A percentile compares a stretch with the other conserved stretches of the same genome.
Conservation (phyloP, 2,113 vertebrate species). For the Xiphorhynchus elegans region DNA sequence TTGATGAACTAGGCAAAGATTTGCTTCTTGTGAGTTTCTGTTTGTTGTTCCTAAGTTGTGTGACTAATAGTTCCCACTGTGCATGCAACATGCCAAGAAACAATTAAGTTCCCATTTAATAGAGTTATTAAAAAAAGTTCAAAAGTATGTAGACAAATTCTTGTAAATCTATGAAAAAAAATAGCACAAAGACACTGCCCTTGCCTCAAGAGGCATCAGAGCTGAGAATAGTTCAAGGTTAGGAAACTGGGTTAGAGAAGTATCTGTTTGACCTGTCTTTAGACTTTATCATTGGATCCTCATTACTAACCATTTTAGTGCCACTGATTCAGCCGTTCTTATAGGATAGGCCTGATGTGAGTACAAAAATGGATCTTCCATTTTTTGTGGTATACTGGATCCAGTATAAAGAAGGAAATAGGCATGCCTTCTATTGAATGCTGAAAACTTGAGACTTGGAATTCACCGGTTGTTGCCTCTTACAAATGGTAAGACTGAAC, state of each 20-base stretch:
- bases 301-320: not conserved
- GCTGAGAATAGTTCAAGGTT: not conserved
- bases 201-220: not conserved
- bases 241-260: not conserved
- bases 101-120: not conserved
- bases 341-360: not conserved
- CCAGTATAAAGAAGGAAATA: not conserved
- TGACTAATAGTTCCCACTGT: not conserved
- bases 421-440: not conserved
- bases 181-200: not conserved
- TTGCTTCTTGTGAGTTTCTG: constrained; percentile 87
- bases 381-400: not conserved
- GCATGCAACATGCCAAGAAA: not conserved
- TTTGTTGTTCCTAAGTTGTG: not conserved
- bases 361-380: not conserved
- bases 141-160: not conserved
- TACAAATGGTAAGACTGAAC: not conserved
- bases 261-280: not conserved
- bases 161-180: not conserved
- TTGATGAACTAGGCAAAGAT: constrained; percentile 92
- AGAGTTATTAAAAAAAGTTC: not conserved
- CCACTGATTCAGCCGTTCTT: not conserved
- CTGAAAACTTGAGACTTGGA: not conserved
- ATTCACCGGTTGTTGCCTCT: not conserved
- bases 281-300: not conserved